Base-by-base conservation (phyloP, 2,888 invertebrate genomes). In the Drosophila kokeensis region DNA sequence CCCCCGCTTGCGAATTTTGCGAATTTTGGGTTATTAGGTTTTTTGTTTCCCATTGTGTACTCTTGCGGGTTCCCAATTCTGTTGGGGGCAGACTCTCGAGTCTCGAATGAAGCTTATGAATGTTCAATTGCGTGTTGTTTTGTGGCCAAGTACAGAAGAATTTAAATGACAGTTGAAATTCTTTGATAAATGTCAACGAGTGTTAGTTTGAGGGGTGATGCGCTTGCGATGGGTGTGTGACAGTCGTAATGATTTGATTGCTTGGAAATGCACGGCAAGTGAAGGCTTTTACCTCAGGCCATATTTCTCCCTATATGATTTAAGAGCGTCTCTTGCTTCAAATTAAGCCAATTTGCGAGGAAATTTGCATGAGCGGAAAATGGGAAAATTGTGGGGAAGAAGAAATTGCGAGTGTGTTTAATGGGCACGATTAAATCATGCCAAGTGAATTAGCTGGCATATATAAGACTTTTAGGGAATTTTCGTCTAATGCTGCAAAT, bases 101-200 rank as follows among this genome's bases (percentile, higher is more conserved):
- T 15, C 7, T 15, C 15, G 45, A 45, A 45, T 45, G 40, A 49
- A 63, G 79, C 76, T 77, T 84, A 82, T 90, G 80, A 81, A 76
- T 91, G 86, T 82, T 83, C 79, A 81, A 80, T 82, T 84, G 89
- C 76, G 73, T 84, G 76, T 79, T 79, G 71, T 82, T 73, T 54
- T 70, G 79, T 54, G 71, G 79, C 54, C 54, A 60, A 57, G 58
- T 55, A 57, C 59, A 50, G 54, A 48, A 52, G 70, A 68, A 74
- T 74, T 84, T 82, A 78, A 91, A 81, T 75, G 90, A 90, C 89
- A 82, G 79, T 79, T 73, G 72, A 77, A 77, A 69, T 76, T 74
- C 74, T 13, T 73, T 89, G 80, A 87, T 77, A 87, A 87, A 89
- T 90, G 81, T 87, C 73, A 79, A 62, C 82, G 82, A 76, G 86